phyloP scores from a whole-genome alignment of 2,888 invertebrate genomes.

The Phrixothrix hirtus region DNA sequence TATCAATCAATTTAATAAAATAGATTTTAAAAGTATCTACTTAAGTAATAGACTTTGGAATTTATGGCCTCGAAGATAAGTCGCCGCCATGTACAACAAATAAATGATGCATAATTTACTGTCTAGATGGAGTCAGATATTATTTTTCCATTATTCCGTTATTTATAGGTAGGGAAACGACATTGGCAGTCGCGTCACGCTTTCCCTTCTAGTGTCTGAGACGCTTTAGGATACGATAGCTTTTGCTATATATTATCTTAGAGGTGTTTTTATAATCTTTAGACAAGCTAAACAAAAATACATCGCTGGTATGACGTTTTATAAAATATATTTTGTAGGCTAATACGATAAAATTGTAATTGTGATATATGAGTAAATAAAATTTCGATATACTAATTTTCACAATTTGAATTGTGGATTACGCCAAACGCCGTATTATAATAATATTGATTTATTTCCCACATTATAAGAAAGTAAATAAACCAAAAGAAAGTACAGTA shows the following conservation, averaged over 20 bases:
- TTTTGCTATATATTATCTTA: conserved; percentile 37
- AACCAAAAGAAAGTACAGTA: too few relatives aligned
- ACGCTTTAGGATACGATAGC: conserved; percentile 30
- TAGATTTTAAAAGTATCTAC: too few relatives aligned
- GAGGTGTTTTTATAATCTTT: conserved; percentile 31
- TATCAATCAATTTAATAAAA: too few relatives aligned
- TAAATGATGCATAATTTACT: conserved; percentile 25
- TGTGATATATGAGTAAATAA: too few relatives aligned
- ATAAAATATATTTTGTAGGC: too few relatives aligned
- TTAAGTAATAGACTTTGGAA: background rate
- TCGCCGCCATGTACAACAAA: conserved; percentile 17
- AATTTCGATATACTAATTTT: too few relatives aligned
- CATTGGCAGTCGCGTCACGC: conserved; percentile 40
- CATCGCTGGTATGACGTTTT: conserved; percentile 3
- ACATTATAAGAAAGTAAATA: too few relatives aligned
- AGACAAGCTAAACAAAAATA: background rate
- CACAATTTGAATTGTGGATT: too few relatives aligned
- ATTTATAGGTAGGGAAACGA: conserved; percentile 31
- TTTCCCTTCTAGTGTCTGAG: conserved; percentile 36
- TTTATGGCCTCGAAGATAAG: conserved; percentile 10
- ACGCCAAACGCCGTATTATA: too few relatives aligned
- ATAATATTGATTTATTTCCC: too few relatives aligned
- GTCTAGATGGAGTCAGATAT: conserved; percentile 23
- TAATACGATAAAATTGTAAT: too few relatives aligned
- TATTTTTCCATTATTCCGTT: conserved; percentile 30